phyloP scores from a whole-genome alignment of 2,888 invertebrate species.

The Thereva nobilitata region DNA sequence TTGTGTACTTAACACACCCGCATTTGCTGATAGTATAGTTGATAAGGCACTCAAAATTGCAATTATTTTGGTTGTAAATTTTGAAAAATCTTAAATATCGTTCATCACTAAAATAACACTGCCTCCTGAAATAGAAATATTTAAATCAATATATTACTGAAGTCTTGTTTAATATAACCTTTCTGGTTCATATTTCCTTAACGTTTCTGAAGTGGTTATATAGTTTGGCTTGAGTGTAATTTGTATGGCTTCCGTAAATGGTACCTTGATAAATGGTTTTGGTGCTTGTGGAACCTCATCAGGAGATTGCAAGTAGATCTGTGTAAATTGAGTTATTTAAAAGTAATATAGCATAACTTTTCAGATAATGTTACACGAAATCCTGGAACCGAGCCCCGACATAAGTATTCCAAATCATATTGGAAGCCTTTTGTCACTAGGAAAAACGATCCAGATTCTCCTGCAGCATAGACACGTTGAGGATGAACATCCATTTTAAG shows the following conservation, averaged over 20 bases:
- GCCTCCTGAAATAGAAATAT: constrained; percentile 57
- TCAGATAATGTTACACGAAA: constrained; percentile 63
- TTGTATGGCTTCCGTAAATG: constrained; percentile 69
- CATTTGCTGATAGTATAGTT: constrained; percentile 68
- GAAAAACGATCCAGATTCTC: constrained; percentile 68
- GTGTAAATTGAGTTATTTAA: no score
- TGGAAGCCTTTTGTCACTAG: constrained; percentile 65
- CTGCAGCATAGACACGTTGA: constrained; percentile 69
- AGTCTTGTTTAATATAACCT: constrained; percentile 43
- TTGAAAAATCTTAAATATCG: constrained; percentile 67
- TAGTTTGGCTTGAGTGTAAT: constrained; percentile 73
- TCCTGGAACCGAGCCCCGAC: constrained; percentile 73
- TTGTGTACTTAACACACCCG: constrained; percentile 72
- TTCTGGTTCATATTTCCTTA: constrained; percentile 63
- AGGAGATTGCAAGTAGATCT: constrained; percentile 62
- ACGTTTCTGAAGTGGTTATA: constrained; percentile 71
- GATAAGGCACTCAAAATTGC: constrained; percentile 71
- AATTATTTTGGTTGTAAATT: constrained; percentile 73
- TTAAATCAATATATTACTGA: not conserved
- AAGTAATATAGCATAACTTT: not conserved
- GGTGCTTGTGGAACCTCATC: constrained; percentile 70
- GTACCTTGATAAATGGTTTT: constrained; percentile 70
- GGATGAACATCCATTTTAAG: constrained; percentile 68
- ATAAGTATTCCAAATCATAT: constrained; percentile 69
- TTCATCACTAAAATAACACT: constrained; percentile 70